These are phyloP conservation scores for Callorhinus ursinus DNA, from an alignment of 2,113 vertebrate species.

Conservation along the genomic window DNA sequence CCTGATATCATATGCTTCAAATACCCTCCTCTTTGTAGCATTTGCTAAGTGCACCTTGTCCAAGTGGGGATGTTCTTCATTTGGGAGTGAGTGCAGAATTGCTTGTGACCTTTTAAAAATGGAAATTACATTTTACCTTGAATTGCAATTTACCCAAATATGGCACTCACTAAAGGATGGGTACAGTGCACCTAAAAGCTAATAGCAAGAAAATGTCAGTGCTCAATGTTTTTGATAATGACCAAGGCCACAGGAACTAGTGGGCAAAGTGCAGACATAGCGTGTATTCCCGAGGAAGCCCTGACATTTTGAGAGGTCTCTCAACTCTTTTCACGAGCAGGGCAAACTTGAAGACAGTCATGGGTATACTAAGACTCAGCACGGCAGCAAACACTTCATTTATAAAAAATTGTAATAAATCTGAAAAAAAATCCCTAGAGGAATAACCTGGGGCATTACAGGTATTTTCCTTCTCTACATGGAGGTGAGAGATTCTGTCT, in stretches of 20 bases:
- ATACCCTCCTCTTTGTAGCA: not conserved
- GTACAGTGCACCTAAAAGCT: not conserved
- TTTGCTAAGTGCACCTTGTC: not conserved
- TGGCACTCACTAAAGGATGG: not conserved
- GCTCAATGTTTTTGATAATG: not conserved
- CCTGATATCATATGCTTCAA: not conserved
- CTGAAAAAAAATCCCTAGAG: not conserved
- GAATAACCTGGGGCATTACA: not conserved
- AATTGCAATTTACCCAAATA: not conserved
- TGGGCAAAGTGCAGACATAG: not conserved
- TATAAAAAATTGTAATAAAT: not conserved
- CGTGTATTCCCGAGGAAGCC: not conserved
- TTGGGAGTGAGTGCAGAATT: not conserved
- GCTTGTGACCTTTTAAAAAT: not conserved
- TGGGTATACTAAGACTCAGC: not conserved
- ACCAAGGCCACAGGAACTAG: not conserved
- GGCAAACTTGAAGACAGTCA: not conserved
- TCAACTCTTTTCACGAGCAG: not conserved
- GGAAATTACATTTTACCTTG: conserved; percentile 6
- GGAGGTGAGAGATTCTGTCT: not conserved
- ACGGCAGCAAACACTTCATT: not conserved
- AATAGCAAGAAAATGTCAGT: not conserved
- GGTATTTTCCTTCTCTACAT: not conserved
- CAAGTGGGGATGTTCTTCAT: not conserved
- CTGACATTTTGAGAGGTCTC: not conserved